Evolutionary conservation across 2,797 vertebrate genomes (phyloP).

Genomic region (Aulostomus chinensis): DNA sequence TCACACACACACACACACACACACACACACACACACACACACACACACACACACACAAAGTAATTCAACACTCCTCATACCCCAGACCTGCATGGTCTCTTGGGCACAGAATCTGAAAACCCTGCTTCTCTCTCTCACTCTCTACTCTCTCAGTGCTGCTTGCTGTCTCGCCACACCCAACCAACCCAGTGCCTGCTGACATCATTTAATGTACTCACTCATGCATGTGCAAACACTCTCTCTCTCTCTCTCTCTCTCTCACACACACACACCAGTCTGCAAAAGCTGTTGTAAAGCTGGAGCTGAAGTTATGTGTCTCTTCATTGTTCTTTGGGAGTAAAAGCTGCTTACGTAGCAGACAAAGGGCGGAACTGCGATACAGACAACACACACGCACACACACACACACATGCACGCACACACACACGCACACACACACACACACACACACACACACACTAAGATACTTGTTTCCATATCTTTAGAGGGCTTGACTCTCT

Average conservation of each 20-base stretch:
- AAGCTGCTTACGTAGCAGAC: constrained; percentile 76
- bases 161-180: constrained; percentile 65
- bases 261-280: constrained; percentile 15
- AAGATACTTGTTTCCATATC: no score
- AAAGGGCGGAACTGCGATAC: constrained; percentile 73
- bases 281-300: constrained; percentile 55
- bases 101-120: constrained; percentile 50
- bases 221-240: constrained; percentile 7
- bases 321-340: constrained; percentile 75
- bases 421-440: no score
- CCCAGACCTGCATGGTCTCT: constrained; percentile 52
- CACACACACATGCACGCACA: constrained; percentile 5
- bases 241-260: constrained; percentile 4
- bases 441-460: no score
- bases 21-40: constrained; percentile 5
- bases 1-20: constrained; percentile 24
- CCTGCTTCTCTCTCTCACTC: constrained; percentile 13
- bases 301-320: constrained; percentile 62
- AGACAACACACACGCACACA: constrained; percentile 1
- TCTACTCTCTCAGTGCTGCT: constrained; percentile 22
- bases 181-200: constrained; percentile 62
- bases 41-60: constrained; percentile 48
- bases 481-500: no score
- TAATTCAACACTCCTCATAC: constrained; percentile 69
- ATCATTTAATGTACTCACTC: constrained; percentile 68